These are phyloP conservation scores for Erebia aethiops DNA, from an alignment of 2,888 invertebrate genomes.

Conservation along the genomic window DNA sequence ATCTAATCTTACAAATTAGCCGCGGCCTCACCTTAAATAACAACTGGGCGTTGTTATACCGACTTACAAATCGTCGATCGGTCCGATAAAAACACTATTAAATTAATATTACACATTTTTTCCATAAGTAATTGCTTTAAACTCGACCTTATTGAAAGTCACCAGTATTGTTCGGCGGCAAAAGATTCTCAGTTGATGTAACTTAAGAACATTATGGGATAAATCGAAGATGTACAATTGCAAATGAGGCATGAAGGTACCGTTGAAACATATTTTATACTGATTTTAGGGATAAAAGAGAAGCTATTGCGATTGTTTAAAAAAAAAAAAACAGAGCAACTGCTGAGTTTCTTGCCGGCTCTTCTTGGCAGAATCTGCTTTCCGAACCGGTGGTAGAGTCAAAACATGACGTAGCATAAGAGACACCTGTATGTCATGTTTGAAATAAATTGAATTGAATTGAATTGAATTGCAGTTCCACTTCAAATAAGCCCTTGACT, in stretches of 20 bases:
- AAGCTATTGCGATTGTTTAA: no score
- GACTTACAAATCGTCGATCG: slow-evolving; percentile 52
- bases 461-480: no score
- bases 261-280: slow-evolving; percentile 4
- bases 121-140: slow-evolving; percentile 47
- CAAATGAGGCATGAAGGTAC: not conserved
- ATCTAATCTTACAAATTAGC: slow-evolving; percentile 6
- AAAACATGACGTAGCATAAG: no score
- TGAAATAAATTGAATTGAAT: no score
- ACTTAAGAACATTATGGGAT: slow-evolving; percentile 16
- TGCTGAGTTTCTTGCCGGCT: no score
- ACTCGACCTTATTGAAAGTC: slow-evolving; percentile 47
- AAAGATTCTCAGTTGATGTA: not conserved
- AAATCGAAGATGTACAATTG: slow-evolving; percentile 14
- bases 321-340: no score
- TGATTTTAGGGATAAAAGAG: not conserved
- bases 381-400: no score
- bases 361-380: no score
- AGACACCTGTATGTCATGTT: no score
- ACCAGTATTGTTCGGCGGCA: slow-evolving; percentile 17
- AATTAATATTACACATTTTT: slow-evolving; percentile 61
- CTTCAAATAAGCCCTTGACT: no score
- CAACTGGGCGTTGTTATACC: slow-evolving; percentile 47
- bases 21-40: slow-evolving; percentile 50
- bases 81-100: slow-evolving; percentile 60